phyloP scores from a whole-genome alignment of 92 coral and sea anemone species.

The Anthopleura xanthogrammica region DNA sequence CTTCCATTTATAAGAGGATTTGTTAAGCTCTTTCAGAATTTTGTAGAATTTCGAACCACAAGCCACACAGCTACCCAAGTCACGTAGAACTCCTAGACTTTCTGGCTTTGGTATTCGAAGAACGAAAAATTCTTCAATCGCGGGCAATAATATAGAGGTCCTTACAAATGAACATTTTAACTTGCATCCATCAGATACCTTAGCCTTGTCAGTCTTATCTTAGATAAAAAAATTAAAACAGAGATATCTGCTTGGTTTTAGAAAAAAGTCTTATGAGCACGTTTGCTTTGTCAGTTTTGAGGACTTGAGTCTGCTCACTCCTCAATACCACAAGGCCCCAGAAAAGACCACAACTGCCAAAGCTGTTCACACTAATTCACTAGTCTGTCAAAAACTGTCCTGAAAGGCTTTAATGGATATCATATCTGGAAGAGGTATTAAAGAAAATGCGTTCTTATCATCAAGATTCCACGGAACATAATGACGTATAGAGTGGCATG shows the following conservation, averaged over 20 bases:
- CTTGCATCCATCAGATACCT: neutral
- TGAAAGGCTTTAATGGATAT: conserved; percentile 25
- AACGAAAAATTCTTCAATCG: neutral
- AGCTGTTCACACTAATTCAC: conserved; percentile 11
- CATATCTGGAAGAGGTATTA: conserved; percentile 25
- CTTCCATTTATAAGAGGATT: conserved; percentile 11
- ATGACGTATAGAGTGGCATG: conserved; percentile 29
- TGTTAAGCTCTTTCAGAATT: conserved; percentile 12
- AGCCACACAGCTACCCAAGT: neutral
- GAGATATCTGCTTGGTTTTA: neutral
- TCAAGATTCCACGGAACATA: conserved; percentile 19
- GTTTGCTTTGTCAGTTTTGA: neutral
- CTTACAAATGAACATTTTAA: neutral
- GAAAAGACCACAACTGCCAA: conserved; percentile 10
- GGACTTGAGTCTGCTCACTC: neutral
- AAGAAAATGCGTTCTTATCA: conserved; percentile 30
- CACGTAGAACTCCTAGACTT: neutral
- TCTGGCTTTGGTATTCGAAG: neutral
- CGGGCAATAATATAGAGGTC: neutral
- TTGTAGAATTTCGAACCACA: conserved; percentile 17
- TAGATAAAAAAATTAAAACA: neutral
- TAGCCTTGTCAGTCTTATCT: neutral
- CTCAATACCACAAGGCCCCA: neutral
- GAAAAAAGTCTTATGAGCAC: neutral
- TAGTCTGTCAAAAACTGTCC: conserved; percentile 14